phyloP scores from a whole-genome alignment of 2,113 vertebrate species.

The Channa argus region DNA sequence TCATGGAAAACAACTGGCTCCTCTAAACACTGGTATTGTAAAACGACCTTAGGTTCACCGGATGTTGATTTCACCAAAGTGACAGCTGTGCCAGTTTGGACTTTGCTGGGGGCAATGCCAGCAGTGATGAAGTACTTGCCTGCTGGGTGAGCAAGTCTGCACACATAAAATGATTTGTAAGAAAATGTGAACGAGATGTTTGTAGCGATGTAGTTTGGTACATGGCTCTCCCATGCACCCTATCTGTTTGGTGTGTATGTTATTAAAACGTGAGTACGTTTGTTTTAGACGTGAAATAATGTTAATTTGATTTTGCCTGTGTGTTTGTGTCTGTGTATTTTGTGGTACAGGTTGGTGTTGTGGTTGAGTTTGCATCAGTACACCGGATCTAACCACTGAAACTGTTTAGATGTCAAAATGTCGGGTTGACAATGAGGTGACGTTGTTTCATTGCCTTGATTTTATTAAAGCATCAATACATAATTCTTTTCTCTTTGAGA shows the following conservation, averaged over 20 bases:
- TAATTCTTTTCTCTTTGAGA: conserved; percentile 22
- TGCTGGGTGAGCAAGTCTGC: conserved; percentile 56
- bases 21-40: conserved; percentile 21
- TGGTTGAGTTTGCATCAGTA: not conserved
- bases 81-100: conserved; percentile 62
- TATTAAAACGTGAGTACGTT: conserved; percentile 15
- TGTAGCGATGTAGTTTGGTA: conserved; percentile 19
- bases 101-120: conserved; percentile 65
- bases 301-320: too few relatives aligned
- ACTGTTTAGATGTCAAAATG: not conserved
- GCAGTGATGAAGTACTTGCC: conserved; percentile 52
- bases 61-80: conserved; percentile 61
- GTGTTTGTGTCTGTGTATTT: not conserved
- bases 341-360: not conserved
- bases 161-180: conserved; percentile 56
- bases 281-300: conserved; percentile 18
- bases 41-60: conserved; percentile 65
- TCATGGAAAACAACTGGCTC: conserved; percentile 38
- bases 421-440: conserved; percentile 8
- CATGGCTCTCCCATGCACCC: conserved; percentile 18
- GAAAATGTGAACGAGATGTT: conserved; percentile 43
- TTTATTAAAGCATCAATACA: conserved; percentile 27
- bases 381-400: conserved; percentile 3
- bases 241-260: conserved; percentile 35
- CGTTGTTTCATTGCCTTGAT: not conserved